A percentile compares a stretch with the other conserved stretches of the same genome.
phyloP scores from a whole-genome alignment of 1,140 invertebrate genomes.

The Triops longicaudatus region DNA sequence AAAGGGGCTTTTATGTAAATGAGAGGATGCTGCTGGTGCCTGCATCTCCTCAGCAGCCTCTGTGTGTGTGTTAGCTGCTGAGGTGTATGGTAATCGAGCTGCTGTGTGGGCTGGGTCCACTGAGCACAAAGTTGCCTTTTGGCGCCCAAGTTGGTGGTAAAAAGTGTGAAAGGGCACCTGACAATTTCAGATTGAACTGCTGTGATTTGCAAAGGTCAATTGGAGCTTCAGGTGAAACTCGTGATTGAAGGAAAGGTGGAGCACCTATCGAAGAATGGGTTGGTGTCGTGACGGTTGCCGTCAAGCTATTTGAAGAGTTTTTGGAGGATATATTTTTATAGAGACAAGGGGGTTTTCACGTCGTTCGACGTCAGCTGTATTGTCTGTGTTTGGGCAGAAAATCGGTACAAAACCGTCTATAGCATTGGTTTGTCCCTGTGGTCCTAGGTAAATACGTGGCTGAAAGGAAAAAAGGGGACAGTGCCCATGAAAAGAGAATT shows the following conservation, averaged over 20 bases:
- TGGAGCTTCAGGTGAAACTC: background rate
- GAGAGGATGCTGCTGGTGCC: conserved; percentile 5
- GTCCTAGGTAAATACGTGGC: background rate
- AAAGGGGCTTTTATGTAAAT: conserved; percentile 8
- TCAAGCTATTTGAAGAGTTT: background rate
- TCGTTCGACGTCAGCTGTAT: background rate
- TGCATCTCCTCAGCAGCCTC: background rate
- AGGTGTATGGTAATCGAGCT: background rate
- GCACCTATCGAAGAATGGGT: background rate
- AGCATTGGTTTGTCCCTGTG: background rate
- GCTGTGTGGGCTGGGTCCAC: background rate
- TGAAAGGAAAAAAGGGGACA: background rate
- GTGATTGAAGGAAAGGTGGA: background rate
- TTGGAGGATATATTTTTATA: background rate
- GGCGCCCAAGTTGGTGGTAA: background rate
- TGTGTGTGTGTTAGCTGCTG: background rate
- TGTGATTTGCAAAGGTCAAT: background rate
- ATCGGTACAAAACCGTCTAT: background rate
- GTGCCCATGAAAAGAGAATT: conserved; percentile 5
- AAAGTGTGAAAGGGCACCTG: background rate
- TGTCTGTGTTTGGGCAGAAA: conserved; percentile 5
- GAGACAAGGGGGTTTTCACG: background rate
- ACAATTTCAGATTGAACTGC: background rate
- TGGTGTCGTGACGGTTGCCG: background rate
- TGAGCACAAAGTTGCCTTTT: background rate